Base-by-base conservation (phyloP, 2,888 invertebrate species). In the Nomada ferruginata region DNA sequence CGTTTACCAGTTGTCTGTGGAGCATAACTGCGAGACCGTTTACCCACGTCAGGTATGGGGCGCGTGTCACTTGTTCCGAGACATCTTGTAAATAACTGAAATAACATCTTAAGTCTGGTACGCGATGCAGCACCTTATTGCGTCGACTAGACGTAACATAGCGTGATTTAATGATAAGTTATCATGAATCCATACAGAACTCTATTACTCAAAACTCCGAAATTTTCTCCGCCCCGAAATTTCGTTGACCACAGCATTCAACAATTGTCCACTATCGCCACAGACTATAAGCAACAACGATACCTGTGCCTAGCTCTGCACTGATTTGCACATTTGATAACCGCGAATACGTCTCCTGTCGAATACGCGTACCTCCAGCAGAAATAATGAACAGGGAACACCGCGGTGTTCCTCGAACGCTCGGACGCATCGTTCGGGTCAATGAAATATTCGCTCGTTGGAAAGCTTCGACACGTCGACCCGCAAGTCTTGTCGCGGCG, bases 11-110 rank as follows among this genome's bases (percentile, higher is more conserved):
- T 77, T 71, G 76, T 76, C 76, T 75, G 84, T 75, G 82, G 78
- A 74, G 78, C 84, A 70, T 75, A 68, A 75, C 73, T 76, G 59
- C 53, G 76, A 55, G 80, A 70, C 69, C 89, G 69, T 87, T 87
- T 89, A 85, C 79, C 85, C 85, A 71, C 60, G 59, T 81, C 82
- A 85, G 89, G 88, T 89, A 89, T 79, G 72, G 78, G 86, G 83
- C 83, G 86, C 86, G 85, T 90, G 90, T 91, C 91, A 91, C 90
- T 90, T 89, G 90, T 89, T 87, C 71, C 79, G 36, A 78, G 87
- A 87, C 86, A 87, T 91, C 88, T 90, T 90, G 89, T 89, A 90
- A 91, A 91, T 90, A 90, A 89, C 85, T 78, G 78, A 89, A 90
- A 89, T 89, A 90, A 91, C 87, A 86, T 88, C 88, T 89, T 73